Conservation (phyloP, 2,888 invertebrate species). For the Morpho deidamia region DNA sequence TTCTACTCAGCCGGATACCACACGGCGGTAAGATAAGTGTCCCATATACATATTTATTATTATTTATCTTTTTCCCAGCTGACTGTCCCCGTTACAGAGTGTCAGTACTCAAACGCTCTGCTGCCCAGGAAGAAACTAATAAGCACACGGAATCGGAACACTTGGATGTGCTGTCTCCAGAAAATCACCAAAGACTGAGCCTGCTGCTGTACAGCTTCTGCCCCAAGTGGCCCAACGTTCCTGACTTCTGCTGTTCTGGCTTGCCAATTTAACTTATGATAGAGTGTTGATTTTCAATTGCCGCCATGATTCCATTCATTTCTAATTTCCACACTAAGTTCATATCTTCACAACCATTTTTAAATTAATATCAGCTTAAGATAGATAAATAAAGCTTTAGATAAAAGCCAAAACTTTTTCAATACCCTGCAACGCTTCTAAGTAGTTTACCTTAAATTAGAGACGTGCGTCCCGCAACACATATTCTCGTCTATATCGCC, state of each 20-base stretch:
- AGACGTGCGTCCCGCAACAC: constrained; percentile 94
- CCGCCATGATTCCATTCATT: background rate
- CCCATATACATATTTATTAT: too few species aligned
- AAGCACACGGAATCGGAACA: constrained; percentile 37
- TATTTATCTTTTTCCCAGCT: constrained; percentile 35
- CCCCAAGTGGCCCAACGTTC: constrained; percentile 85
- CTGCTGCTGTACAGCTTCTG: constrained; percentile 94
- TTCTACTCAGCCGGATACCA: too few species aligned
- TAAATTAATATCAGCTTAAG: too few species aligned
- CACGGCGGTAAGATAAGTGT: too few species aligned
- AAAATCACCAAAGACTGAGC: constrained; percentile 90
- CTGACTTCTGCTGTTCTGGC: constrained; percentile 93
- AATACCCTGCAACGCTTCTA: too few species aligned
- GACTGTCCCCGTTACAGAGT: constrained; percentile 57
- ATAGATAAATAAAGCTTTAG: too few species aligned
- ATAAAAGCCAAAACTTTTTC: too few species aligned
- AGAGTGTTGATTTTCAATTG: too few species aligned
- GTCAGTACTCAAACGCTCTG: constrained; percentile 43
- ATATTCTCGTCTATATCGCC: constrained; percentile 87
- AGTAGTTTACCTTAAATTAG: constrained; percentile 77
- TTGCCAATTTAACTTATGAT: too few species aligned
- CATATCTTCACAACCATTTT: too few species aligned
- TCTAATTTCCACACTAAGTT: too few species aligned
- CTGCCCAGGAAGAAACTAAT: constrained; percentile 28
- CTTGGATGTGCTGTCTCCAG: constrained; percentile 86